Evolutionary conservation across 2,888 invertebrate species (phyloP).

Genomic region (Phlogophora meticulosa): DNA sequence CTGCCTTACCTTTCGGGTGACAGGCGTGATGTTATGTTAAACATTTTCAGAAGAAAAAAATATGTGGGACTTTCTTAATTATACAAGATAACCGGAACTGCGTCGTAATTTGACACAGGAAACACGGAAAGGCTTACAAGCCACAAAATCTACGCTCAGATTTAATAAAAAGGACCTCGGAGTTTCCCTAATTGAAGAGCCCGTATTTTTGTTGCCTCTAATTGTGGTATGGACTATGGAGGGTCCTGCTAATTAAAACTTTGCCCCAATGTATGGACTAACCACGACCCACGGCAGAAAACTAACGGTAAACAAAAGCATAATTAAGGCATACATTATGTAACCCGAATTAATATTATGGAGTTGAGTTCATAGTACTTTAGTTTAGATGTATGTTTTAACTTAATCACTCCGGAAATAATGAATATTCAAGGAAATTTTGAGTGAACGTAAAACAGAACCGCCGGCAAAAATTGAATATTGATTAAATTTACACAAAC

Average conservation of each 20-base stretch:
- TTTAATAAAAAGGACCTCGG: conserved; percentile 22
- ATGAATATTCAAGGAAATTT: background rate
- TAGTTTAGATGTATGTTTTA: background rate
- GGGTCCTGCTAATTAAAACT: conserved; percentile 42
- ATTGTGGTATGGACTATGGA: conserved; percentile 13
- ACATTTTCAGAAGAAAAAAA: background rate
- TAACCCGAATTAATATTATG: background rate
- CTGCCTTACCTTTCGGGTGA: too few species aligned
- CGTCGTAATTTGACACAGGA: background rate
- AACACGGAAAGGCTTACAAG: background rate
- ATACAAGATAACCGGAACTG: background rate
- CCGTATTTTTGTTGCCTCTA: conserved; percentile 16
- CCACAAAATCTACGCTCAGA: conserved; percentile 15
- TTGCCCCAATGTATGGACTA: conserved; percentile 16
- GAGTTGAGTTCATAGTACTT: background rate
- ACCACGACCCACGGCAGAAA: background rate
- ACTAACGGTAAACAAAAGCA: background rate
- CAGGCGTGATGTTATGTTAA: background rate
- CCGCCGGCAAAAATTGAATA: background rate
- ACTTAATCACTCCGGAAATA: background rate
- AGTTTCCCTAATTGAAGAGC: conserved; percentile 28
- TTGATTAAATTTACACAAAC: background rate
- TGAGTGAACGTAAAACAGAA: background rate
- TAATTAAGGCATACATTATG: conserved; percentile 16
- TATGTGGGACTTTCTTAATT: background rate